Base-by-base conservation (phyloP, 2,888 invertebrate genomes). In the Notodonta dromedarius region DNA sequence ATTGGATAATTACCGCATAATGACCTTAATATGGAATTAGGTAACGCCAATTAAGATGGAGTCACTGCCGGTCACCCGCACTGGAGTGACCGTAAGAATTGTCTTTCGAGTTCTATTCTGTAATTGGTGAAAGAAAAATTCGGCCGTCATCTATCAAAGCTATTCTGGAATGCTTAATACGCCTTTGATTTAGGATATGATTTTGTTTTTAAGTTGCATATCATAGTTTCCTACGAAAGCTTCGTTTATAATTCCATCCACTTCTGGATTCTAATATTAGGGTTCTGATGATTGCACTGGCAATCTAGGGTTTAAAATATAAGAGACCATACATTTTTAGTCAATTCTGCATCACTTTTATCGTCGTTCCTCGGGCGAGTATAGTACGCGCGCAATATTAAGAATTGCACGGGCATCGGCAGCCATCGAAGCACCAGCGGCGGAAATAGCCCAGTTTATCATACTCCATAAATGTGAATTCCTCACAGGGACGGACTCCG, bases 401-500 rank as follows among this genome's bases (percentile, higher is more conserved):
- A 69, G 63, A 71, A 62, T 57, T 67, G 65, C 66, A 54, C 70
- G 61, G 62, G n/a, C 56, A 44, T 44, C 56, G 44, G 24, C 24
- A 52, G 67, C 70, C 62, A 69, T 54, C 71, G 75, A 72, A 73
- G 68, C 70, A 77, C 70, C 74, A 71, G 78, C 63, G 72, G 73
- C 85, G 77, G 83, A 91, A 91, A 89, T 90, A 91, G 85, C 81
- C 44, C 79, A 66, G 78, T 85, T 87, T 89, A 91, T 91, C 90
- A 88, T 88, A 87, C 87, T 84, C 89, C 90, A 88, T 87, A 86
- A 86, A 83, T 83, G 86, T 78, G 76, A 76, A 82, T 76, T 67
- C 72, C 42, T 46, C 11, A 74, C 92, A 90, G 92, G 83, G 82
- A 69, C 89, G 92, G 70, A 90, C 73, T 89, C 69, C 65, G 71